Evolutionary conservation across 2,797 vertebrate genomes (phyloP).

Genomic region (Sorex maritimensis): DNA sequence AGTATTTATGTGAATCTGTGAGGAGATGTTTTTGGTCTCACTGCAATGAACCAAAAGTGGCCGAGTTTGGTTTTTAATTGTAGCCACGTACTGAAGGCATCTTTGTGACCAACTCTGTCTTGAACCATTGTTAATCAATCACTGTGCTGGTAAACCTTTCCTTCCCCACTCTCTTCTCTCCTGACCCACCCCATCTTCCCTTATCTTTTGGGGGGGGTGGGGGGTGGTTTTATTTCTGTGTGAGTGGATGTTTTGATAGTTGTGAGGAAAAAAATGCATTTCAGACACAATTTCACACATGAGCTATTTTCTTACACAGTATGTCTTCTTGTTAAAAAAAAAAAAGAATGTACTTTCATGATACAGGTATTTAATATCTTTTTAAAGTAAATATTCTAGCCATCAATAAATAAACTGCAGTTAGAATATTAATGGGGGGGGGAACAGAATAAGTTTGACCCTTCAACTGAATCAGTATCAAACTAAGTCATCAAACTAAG

Average conservation of each 20-base stretch:
- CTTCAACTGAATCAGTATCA: conserved; percentile 89
- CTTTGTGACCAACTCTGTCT: conserved; percentile 91
- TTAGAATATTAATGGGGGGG: conserved; percentile 87
- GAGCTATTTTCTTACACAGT: conserved; percentile 92
- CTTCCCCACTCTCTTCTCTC: conserved; percentile 63
- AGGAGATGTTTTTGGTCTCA: conserved; percentile 84
- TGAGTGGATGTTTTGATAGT: conserved; percentile 87
- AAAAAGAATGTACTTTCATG: conserved; percentile 91
- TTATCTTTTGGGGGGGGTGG: conserved; percentile 82
- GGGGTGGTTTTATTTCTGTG: conserved; percentile 84
- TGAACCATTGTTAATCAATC: conserved; percentile 92
- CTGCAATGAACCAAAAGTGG: conserved; percentile 91
- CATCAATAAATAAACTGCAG: conserved; percentile 88
- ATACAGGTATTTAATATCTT: conserved; percentile 92
- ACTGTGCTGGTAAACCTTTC: conserved; percentile 90
- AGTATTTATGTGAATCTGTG: conserved; percentile 88
- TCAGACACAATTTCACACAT: conserved; percentile 91
- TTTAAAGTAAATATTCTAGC: conserved; percentile 90
- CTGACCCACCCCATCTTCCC: conserved; percentile 82
- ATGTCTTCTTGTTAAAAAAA: conserved; percentile 90
- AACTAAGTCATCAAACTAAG: conserved; percentile 90
- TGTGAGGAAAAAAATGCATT: conserved; percentile 87
- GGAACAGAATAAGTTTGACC: conserved; percentile 83
- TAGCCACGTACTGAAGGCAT: conserved; percentile 87
- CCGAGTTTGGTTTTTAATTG: conserved; percentile 88